These are phyloP conservation scores for Sinocyclocheilus rhinocerous DNA, from an alignment of 2,113 vertebrate genomes.

Conservation along the genomic window DNA sequence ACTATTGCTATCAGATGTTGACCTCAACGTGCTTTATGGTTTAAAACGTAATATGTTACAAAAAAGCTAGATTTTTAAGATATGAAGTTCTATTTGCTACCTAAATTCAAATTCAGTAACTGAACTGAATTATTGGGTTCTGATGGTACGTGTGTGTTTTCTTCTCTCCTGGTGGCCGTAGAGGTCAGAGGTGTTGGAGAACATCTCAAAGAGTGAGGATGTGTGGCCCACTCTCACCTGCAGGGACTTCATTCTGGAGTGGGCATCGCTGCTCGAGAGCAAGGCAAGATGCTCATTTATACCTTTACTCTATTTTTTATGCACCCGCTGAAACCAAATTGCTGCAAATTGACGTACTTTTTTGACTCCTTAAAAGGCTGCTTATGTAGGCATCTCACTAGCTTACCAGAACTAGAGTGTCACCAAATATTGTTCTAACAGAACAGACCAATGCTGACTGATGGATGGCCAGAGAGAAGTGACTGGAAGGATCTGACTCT, in stretches of 20 bases:
- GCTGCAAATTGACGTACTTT: not conserved
- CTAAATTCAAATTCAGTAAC: not conserved
- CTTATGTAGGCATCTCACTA: not conserved
- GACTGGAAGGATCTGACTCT: slow-evolving; percentile 54
- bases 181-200: slow-evolving; percentile 72
- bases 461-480: slow-evolving; percentile 69
- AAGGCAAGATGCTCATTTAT: slow-evolving; percentile 65
- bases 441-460: slow-evolving; percentile 73
- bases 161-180: slow-evolving; percentile 43
- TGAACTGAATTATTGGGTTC: not conserved
- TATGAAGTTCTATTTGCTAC: not conserved
- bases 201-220: slow-evolving; percentile 74
- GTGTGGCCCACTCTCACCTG: slow-evolving; percentile 73
- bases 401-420: not conserved
- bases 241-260: slow-evolving; percentile 72
- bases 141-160: not conserved
- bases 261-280: slow-evolving; percentile 75
- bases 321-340: not conserved
- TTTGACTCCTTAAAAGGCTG: not conserved
- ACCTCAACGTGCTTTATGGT: too few species aligned
- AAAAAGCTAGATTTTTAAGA: too few species aligned
- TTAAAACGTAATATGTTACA: too few species aligned
- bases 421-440: slow-evolving; percentile 35
- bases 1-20: too few species aligned
- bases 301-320: not conserved